A percentile compares a stretch with the other conserved stretches of the same genome.
These are phyloP conservation scores for Clusia tigrina DNA, from an alignment of 2,888 invertebrate species.

Conservation along the genomic window DNA sequence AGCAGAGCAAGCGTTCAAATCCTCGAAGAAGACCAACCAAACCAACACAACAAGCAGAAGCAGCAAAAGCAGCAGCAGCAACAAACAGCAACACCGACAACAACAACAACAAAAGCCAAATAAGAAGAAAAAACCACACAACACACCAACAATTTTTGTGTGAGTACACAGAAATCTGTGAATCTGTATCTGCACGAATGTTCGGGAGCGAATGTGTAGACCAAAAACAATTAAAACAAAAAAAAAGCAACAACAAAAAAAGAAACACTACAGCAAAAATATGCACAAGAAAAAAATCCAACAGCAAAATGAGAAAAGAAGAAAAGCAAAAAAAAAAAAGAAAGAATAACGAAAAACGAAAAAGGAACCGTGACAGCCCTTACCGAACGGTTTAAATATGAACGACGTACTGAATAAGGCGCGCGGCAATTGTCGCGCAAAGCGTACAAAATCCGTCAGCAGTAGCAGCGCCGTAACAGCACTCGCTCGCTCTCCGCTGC, in stretches of 20 bases:
- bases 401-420: constrained; percentile 49
- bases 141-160: too few relatives aligned
- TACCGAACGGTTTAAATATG: constrained; percentile 58
- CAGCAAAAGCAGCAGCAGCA: too few relatives aligned
- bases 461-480: not conserved
- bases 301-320: too few relatives aligned
- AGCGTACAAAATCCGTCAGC: not conserved
- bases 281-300: constrained; percentile 42
- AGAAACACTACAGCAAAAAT: constrained; percentile 37
- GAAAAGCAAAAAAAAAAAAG: too few relatives aligned
- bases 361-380: constrained; percentile 47
- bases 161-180: constrained; percentile 8
- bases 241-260: constrained; percentile 30
- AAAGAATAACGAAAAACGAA: too few relatives aligned
- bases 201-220: not conserved
- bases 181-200: constrained; percentile 9
- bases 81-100: too few relatives aligned
- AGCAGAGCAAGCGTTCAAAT: too few relatives aligned
- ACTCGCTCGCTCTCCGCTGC: too few relatives aligned
- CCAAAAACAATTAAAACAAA: constrained; percentile 15
- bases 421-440: constrained; percentile 21
- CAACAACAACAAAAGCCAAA: not conserved
- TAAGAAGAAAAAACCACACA: too few relatives aligned
- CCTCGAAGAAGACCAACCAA: too few relatives aligned
- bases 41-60: too few relatives aligned